Base-by-base conservation (phyloP, 1,140 invertebrate species). In the Penaeus vannamei region DNA sequence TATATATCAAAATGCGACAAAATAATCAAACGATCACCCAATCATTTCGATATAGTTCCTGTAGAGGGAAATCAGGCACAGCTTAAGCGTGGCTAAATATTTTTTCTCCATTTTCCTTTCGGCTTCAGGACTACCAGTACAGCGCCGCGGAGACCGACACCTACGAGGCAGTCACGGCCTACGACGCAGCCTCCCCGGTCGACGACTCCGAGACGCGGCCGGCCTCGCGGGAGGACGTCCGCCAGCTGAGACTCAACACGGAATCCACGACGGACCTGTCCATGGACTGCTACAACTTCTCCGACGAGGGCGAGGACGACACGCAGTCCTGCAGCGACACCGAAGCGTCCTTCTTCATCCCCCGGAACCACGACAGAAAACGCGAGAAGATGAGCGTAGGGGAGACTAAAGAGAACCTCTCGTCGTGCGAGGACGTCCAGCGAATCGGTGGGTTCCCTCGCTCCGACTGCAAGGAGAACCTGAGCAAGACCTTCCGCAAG, bases 311-410 rank as follows among this genome's bases (percentile, higher is more conserved):
- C 20, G 61, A 76, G 29, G 86, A 88, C 26, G 64, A 60, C 32
- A 89, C 87, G 7, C 87, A 89, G 59, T 89, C 87, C 1, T 89
- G 82, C 60, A 89, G 87, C n/a, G 87, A 89, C 82, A 89, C 87
- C 0, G 87, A 89, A 66, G 87, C 87, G 17, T 89, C 87, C 29
- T 89, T 89, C 72, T 89, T 89, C 72, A 89, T 89, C 29, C 87
- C 87, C 14, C 17, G 53, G 53, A 53, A 53, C 14, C 86, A 83
- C 53, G 64, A 88, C 29, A 72, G 23, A 60, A 82, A 82, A 66
- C 53, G 32, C 8, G 53, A 89, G 29, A 32, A 53, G 32, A 46
- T 36, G 5, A 26, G 81, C 61, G 26, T n/a, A 69, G 59, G 59
- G 32, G 29, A 84, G 22, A 26, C n/a, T 42, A 89, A 84, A 36